phyloP scores from a whole-genome alignment of 2,888 invertebrate species.

The Tipula lateralis region DNA sequence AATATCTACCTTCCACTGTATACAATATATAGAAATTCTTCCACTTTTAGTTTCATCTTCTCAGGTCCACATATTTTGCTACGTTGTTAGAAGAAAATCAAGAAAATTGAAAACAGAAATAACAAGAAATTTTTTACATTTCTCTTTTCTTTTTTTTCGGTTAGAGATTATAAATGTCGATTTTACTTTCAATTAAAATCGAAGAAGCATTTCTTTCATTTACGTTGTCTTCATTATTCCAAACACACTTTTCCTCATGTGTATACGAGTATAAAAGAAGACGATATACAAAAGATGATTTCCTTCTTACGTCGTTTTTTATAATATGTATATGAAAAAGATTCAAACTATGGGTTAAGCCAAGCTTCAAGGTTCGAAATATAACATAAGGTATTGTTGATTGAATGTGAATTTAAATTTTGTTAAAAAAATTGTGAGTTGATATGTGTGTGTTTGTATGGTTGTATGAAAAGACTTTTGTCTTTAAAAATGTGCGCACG shows the following conservation, averaged over 20 bases:
- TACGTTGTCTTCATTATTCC: not conserved
- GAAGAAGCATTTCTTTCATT: not conserved
- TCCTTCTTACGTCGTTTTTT: not conserved
- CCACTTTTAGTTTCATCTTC: not conserved
- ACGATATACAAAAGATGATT: not conserved
- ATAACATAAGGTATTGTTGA: not conserved
- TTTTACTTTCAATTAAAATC: slow-evolving; percentile 11
- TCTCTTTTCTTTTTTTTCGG: not conserved
- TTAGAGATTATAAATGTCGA: slow-evolving; percentile 1
- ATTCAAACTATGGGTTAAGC: not conserved
- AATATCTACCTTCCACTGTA: not conserved
- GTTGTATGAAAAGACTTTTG: not conserved
- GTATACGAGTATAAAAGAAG: not conserved
- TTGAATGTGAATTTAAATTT: not conserved
- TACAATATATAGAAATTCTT: not conserved
- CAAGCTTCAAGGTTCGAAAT: not conserved
- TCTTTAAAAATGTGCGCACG: not conserved
- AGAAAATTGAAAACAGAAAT: not conserved
- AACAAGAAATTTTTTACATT: not conserved
- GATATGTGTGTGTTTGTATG: no score
- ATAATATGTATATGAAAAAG: not conserved
- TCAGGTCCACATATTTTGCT: not conserved
- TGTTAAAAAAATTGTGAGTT: not conserved
- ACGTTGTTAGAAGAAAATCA: not conserved
- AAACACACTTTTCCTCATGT: not conserved